Percentiles rank a stretch among this genome's conserved stretches.
These are phyloP conservation scores for Germaria angustata DNA, from an alignment of 2,888 invertebrate genomes.

Conservation along the genomic window DNA sequence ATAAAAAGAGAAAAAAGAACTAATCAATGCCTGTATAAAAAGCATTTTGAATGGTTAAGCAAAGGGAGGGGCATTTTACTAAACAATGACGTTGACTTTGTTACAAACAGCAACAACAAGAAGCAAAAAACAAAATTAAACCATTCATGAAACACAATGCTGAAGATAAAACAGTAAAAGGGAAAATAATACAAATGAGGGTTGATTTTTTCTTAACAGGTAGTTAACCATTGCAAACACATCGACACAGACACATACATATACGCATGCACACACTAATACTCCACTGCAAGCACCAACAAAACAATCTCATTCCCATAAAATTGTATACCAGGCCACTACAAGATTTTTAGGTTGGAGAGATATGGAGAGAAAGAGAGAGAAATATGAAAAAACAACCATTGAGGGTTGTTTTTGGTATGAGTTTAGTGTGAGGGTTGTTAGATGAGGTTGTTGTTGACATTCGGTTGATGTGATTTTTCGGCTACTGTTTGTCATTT, in stretches of 20 bases:
- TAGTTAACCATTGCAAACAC: constrained; percentile 36
- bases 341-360: too few relatives aligned
- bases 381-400: background rate
- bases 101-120: constrained; percentile 16
- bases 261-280: too few relatives aligned
- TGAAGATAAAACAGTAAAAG: constrained; percentile 9
- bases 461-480: background rate
- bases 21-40: background rate
- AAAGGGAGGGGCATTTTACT: constrained; percentile 51
- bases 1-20: constrained; percentile 31
- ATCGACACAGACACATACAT: background rate
- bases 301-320: background rate
- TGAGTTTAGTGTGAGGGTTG: constrained; percentile 14
- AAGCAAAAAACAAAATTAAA: background rate
- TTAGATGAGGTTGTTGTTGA: background rate
- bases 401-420: background rate
- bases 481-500: background rate
- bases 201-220: constrained; percentile 52
- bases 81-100: constrained; percentile 26
- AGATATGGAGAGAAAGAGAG: background rate
- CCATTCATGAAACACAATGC: constrained; percentile 1
- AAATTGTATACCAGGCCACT: too few relatives aligned
- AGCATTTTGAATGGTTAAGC: background rate
- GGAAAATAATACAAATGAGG: constrained; percentile 41
- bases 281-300: constrained; percentile 4